Conservation (phyloP, 2,113 vertebrate genomes). For the Chiloscyllium plagiosum region DNA sequence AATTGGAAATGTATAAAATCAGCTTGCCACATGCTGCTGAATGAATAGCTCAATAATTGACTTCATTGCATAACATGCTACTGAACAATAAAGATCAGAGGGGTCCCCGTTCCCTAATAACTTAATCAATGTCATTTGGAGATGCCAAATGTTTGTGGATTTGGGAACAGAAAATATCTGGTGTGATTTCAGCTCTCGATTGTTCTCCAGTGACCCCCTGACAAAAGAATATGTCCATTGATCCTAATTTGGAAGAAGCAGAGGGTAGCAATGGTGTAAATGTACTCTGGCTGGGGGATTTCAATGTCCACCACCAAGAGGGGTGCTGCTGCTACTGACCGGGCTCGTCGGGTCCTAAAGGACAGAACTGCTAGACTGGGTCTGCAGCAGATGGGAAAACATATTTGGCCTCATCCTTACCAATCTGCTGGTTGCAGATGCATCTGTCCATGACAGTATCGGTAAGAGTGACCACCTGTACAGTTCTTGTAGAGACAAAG, state of each 20-base stretch:
- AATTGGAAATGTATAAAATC: background rate
- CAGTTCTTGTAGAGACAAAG: no score
- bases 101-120: background rate
- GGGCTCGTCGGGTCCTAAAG: no score
- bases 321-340: no score
- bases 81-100: background rate
- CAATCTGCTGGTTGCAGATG: no score
- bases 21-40: background rate
- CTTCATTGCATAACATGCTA: background rate
- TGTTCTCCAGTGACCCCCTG: background rate
- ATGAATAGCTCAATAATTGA: background rate
- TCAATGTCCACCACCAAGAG: no score
- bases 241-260: background rate
- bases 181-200: background rate
- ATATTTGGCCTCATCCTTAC: no score
- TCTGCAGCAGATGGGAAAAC: no score
- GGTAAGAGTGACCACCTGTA: no score
- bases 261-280: no score
- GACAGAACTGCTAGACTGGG: no score
- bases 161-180: background rate
- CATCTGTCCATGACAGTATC: no score
- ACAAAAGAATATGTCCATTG: background rate
- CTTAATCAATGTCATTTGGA: background rate
- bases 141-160: background rate
- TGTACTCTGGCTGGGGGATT: no score